Base-by-base conservation (phyloP, 2,888 invertebrate genomes). In the Epistrophe grossulariae region DNA sequence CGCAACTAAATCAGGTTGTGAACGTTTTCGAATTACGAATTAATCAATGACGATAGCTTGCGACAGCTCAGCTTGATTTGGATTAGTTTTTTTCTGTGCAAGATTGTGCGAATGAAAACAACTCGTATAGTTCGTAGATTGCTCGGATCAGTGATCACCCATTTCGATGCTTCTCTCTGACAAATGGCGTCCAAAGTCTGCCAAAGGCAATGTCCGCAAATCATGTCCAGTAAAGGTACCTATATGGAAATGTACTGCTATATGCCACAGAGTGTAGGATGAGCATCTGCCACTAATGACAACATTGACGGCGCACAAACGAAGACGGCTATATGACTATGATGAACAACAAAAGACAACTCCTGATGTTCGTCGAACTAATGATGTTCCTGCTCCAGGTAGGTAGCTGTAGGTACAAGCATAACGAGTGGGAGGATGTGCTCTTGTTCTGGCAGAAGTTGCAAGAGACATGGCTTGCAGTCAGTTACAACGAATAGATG, bases 341-440 rank as follows among this genome's bases (percentile, higher is more conserved):
- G 84, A 80, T 64, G 79, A 88, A 88, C 88, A 88, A 88, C 77
- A 80, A 88, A 84, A 80, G 84, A 80, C 79, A 71, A 80, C 79
- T 80, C 45, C 62, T 73, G 84, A 80, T 88, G 84, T 78, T 88
- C 77, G 77, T 84, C 77, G 77, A 84, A 79, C 84, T 88, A 88
- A 88, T 88, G 88, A 88, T 84, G 84, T 55, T 79, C 60, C 79
- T 79, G 31, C 55, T 79, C 55, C 71, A 57, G 48, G 70, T 62
- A 60, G 50, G 71, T 71, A 78, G 83, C 73, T 70, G 73, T 57
- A 43, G 31, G 68, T 52, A 60, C 50, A 73, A 60, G 52, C 66
- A 38, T 66, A 57, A 66, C 52, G 83, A 68, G 84, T 84, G 79
- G 79, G 88, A 73, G 79, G 79, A 79, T 77, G 73, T 78, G 71